phyloP scores from a whole-genome alignment of 1,140 invertebrate genomes.

The Orussus abietinus region DNA sequence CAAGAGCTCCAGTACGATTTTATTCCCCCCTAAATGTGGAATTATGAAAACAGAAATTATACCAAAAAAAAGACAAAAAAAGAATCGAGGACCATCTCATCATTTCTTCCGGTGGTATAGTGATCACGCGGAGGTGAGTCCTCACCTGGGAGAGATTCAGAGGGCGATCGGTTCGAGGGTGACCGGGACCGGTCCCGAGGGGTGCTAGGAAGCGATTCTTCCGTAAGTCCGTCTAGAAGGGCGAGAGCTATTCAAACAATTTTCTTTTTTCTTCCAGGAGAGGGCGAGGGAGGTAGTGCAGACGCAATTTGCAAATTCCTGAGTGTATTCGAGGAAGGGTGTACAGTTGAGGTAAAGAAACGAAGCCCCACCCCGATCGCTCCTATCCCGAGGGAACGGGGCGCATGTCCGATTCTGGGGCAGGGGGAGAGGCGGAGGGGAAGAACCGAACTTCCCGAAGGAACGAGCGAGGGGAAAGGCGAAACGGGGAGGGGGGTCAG shows the following conservation, averaged over 20 bases:
- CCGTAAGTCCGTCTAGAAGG: too few species aligned
- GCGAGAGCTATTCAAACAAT: constrained; percentile 16
- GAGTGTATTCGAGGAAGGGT: constrained; percentile 5
- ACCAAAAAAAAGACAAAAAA: too few species aligned
- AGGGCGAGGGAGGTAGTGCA: constrained; percentile 9
- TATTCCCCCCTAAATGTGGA: too few species aligned
- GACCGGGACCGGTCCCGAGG: too few species aligned
- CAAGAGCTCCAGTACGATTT: too few species aligned
- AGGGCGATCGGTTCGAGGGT: too few species aligned
- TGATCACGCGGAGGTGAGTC: too few species aligned
- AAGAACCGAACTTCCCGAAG: constrained; percentile 19
- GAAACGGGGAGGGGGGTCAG: background rate
- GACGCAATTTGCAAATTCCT: constrained; percentile 35
- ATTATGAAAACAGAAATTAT: too few species aligned
- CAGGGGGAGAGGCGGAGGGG: constrained; percentile 21
- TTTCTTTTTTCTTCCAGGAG: constrained; percentile 11
- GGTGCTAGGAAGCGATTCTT: too few species aligned
- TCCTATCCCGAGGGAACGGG: constrained; percentile 10
- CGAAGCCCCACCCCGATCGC: constrained; percentile 8
- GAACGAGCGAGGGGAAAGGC: background rate
- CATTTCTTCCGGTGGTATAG: too few species aligned
- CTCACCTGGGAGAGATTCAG: too few species aligned
- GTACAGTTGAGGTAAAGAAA: constrained; percentile 8
- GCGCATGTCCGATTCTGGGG: constrained; percentile 10
- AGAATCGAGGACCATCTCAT: too few species aligned